A percentile compares a stretch with the other conserved stretches of the same genome.
phyloP scores from a whole-genome alignment of 2,888 invertebrate species.

The Drepanosiphum platanoidis region DNA sequence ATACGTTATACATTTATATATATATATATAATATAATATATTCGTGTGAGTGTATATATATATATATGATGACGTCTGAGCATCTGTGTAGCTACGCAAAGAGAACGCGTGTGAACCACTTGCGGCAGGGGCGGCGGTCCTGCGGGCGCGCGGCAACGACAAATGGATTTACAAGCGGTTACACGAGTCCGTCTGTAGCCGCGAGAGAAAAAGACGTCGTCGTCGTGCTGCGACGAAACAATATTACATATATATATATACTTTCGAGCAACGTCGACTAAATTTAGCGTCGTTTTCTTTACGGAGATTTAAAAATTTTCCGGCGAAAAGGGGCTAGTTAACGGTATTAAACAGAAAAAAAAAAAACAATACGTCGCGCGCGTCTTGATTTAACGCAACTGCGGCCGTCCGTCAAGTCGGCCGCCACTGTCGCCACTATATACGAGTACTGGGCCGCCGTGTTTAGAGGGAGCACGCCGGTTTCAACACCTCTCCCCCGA shows the following conservation, averaged over 20 bases:
- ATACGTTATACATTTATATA: not conserved
- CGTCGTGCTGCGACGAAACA: too few relatives aligned
- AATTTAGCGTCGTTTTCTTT: slow-evolving; percentile 49
- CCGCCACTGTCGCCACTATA: not conserved
- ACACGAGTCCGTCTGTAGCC: not conserved
- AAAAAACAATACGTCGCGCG: slow-evolving; percentile 48
- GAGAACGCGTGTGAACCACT: slow-evolving; percentile 48
- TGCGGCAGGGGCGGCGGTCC: not conserved
- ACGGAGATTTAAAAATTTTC: not conserved
- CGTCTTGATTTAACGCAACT: slow-evolving; percentile 60
- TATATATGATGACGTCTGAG: not conserved
- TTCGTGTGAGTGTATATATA: not conserved
- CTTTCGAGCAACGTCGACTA: slow-evolving; percentile 6
- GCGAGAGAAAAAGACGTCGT: not conserved
- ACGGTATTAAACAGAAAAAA: slow-evolving; percentile 11
- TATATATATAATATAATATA: not conserved
- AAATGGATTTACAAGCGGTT: slow-evolving; percentile 60
- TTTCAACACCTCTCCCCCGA: slow-evolving; percentile 50
- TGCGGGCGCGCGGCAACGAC: slow-evolving; percentile 37
- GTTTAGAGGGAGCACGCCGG: not conserved
- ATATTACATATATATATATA: not conserved
- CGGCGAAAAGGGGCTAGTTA: slow-evolving; percentile 57
- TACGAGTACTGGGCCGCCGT: not conserved
- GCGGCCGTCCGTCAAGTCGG: slow-evolving; percentile 39
- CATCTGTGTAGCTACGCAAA: slow-evolving; percentile 8